Evolutionary conservation across 2,888 invertebrate species (phyloP).

Genomic region (Cheilosia scutellata): DNA sequence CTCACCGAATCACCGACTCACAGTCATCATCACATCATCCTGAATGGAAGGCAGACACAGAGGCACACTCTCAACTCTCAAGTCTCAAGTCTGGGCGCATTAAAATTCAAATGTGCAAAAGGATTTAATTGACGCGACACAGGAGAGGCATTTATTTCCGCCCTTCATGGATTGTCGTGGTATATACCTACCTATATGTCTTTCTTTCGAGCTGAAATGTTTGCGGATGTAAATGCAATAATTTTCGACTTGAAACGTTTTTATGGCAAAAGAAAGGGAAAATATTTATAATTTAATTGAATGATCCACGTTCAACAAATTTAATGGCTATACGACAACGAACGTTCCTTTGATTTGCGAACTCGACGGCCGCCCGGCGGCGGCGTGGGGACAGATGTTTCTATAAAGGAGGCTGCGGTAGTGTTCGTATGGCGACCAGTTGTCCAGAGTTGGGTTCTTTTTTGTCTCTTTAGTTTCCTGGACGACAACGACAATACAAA

Average conservation of each 20-base stretch:
- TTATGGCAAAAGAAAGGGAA: constrained; percentile 39
- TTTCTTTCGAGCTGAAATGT: constrained; percentile 18
- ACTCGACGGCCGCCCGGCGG: not conserved
- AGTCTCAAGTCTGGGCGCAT: constrained; percentile 24
- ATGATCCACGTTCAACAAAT: constrained; percentile 66
- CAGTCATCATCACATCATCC: constrained; percentile 26
- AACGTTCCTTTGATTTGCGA: constrained; percentile 44
- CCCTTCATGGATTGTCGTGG: constrained; percentile 19
- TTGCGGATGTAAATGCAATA: constrained; percentile 68
- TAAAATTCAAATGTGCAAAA: constrained; percentile 70
- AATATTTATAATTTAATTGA: constrained; percentile 72
- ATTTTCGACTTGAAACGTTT: constrained; percentile 59
- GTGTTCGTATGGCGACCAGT: constrained; percentile 18
- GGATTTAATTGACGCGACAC: constrained; percentile 73
- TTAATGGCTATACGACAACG: constrained; percentile 58
- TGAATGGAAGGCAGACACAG: not conserved
- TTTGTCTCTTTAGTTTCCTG: constrained; percentile 1
- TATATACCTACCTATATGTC: not conserved
- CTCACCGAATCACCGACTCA: constrained; percentile 8
- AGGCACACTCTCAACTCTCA: constrained; percentile 35
- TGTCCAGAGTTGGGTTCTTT: constrained; percentile 15
- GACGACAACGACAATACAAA: constrained; percentile 3
- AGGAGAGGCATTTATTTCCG: constrained; percentile 63
- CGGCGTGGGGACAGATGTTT: constrained; percentile 40
- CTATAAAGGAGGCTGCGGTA: not conserved